Evolutionary conservation across 2,797 vertebrate genomes (phyloP).

Genomic region (Sternotherus odoratus): DNA sequence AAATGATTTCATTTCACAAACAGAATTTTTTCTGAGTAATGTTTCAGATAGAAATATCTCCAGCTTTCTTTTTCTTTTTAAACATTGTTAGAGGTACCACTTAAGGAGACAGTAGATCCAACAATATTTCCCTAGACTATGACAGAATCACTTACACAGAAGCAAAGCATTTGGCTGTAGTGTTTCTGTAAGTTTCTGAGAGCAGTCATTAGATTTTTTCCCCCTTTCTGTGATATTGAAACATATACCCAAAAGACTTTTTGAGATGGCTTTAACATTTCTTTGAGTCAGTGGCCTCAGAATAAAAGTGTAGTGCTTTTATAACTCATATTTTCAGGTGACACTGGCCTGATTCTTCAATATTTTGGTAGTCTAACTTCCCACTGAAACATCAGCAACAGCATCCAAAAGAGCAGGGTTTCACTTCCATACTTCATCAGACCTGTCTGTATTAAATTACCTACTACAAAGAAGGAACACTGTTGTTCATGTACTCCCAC

Average conservation of each 20-base stretch:
- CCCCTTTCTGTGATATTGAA: not conserved
- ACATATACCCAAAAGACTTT: not conserved
- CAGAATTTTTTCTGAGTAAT: slow-evolving; percentile 41
- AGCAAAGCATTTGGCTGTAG: not conserved
- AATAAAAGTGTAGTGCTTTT: not conserved
- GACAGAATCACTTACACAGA: slow-evolving; percentile 20
- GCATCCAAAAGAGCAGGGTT: not conserved
- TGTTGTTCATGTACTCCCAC: not conserved
- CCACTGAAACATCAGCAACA: not conserved
- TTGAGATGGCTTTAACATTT: not conserved
- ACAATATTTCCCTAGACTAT: not conserved
- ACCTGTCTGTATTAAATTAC: not conserved
- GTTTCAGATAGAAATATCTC: slow-evolving; percentile 71
- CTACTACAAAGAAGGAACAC: not conserved
- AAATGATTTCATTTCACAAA: slow-evolving; percentile 64
- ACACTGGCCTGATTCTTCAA: not conserved
- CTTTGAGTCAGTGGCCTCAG: not conserved
- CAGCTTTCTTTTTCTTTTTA: not conserved
- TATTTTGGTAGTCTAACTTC: not conserved
- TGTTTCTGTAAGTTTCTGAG: not conserved
- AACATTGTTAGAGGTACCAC: not conserved
- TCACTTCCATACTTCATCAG: not conserved
- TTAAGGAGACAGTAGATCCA: slow-evolving; percentile 36
- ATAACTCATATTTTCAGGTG: not conserved
- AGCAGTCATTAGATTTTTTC: not conserved